phyloP scores from a whole-genome alignment of 2,797 vertebrate species.

The Manis javanica region DNA sequence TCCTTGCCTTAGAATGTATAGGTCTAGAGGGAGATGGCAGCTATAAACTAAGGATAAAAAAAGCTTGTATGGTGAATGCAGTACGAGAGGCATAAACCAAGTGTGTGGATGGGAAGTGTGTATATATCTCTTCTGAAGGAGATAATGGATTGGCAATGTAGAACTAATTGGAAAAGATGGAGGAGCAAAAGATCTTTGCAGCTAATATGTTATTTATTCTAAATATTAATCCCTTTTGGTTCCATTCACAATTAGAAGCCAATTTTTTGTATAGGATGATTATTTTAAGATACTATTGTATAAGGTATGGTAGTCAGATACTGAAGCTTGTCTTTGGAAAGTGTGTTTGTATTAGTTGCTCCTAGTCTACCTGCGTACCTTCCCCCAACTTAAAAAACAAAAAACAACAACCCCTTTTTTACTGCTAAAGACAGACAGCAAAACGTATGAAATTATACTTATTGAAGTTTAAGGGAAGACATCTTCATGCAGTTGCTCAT shows the following conservation, averaged over 20 bases:
- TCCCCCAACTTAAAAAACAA: constrained; percentile 26
- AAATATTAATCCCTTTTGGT: constrained; percentile 7
- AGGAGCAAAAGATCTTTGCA: constrained; percentile 52
- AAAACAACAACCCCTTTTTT: background rate
- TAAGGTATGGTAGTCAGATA: background rate
- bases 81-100: background rate
- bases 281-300: constrained; percentile 42
- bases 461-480: constrained; percentile 36
- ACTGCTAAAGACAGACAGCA: constrained; percentile 1
- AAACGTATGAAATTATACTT: constrained; percentile 50
- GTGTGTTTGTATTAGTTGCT: constrained; percentile 17
- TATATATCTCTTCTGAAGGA: background rate
- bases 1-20: constrained; percentile 33
- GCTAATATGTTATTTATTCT: constrained; percentile 5
- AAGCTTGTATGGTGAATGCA: background rate
- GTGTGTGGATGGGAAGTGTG: background rate
- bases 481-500: constrained; percentile 11
- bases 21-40: background rate
- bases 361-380: background rate
- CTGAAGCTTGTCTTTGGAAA: constrained; percentile 35
- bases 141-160: background rate
- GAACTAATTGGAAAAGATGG: constrained; percentile 1
- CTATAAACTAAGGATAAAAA: constrained; percentile 44
- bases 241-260: constrained; percentile 43
- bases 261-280: background rate